Evolutionary conservation across 2,888 invertebrate species (phyloP).

Genomic region (Scaptomyza tumidula): DNA sequence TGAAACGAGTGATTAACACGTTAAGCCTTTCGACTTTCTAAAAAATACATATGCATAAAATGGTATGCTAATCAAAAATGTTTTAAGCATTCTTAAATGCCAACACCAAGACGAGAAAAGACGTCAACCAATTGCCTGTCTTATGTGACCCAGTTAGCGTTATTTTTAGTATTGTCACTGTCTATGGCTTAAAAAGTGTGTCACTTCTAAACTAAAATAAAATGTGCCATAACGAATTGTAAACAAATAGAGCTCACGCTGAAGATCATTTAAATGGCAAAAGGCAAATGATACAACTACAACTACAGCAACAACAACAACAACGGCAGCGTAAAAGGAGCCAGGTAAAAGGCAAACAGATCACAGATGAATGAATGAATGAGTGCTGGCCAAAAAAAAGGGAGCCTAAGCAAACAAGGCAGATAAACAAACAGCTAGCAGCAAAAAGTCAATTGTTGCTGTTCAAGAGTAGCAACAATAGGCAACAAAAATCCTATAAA

Average conservation of each 20-base stretch:
- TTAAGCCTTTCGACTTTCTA: conserved; percentile 43
- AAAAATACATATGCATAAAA: conserved; percentile 28
- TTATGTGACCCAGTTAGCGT: conserved; percentile 45
- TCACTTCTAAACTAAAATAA: conserved; percentile 45
- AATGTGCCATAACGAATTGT: conserved; percentile 72
- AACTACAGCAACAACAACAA: conserved; percentile 1
- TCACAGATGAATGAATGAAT: conserved; percentile 52
- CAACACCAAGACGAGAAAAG: conserved; percentile 8
- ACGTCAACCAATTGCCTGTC: conserved; percentile 28
- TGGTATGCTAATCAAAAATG: conserved; percentile 45
- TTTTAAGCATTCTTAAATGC: conserved; percentile 36
- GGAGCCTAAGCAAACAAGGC: conserved; percentile 52
- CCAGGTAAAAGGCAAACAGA: conserved; percentile 63
- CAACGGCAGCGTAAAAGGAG: conserved; percentile 38
- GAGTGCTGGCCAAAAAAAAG: conserved; percentile 48
- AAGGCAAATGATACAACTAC: conserved; percentile 36
- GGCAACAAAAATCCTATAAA: conserved; percentile 35
- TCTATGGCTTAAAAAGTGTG: conserved; percentile 26
- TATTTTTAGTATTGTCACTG: conserved; percentile 29
- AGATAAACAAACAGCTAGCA: conserved; percentile 52
- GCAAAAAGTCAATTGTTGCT: conserved; percentile 72
- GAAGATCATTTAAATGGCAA: conserved; percentile 66
- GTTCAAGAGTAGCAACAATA: conserved; percentile 52
- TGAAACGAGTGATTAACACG: conserved; percentile 1
- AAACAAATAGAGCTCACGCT: conserved; percentile 56